Evolutionary conservation across 2,797 vertebrate species (phyloP).

Genomic region (Xiphorhynchus erythropygius): DNA sequence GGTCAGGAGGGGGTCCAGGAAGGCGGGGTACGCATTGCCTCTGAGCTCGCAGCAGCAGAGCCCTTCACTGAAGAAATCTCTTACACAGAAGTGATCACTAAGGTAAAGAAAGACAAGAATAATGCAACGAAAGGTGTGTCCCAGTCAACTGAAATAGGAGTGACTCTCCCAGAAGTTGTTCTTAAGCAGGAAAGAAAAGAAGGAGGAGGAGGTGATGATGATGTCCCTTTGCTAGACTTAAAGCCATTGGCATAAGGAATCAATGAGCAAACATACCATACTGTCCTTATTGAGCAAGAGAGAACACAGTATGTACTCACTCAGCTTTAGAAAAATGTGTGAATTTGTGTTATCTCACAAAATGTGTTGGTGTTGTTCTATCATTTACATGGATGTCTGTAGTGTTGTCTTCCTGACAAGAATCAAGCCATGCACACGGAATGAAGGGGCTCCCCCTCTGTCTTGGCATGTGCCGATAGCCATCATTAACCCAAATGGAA

Average conservation of each 20-base stretch:
- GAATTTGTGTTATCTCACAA: neutral
- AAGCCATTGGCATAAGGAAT: constrained; percentile 85
- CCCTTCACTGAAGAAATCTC: constrained; percentile 81
- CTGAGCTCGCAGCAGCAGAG: constrained; percentile 75
- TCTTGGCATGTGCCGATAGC: neutral
- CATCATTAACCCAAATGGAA: neutral
- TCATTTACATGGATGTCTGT: neutral
- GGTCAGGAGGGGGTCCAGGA: constrained; percentile 86
- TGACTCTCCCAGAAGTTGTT: constrained; percentile 63
- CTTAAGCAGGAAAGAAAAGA: constrained; percentile 78
- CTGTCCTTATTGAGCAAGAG: neutral
- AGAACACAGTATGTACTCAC: neutral
- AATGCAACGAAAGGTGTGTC: constrained; percentile 60
- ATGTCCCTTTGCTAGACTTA: constrained; percentile 84
- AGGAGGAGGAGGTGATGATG: constrained; percentile 79
- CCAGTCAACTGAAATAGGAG: constrained; percentile 62
- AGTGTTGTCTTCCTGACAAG: neutral
- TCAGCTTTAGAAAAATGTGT: constrained; percentile 11
- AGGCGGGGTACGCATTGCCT: constrained; percentile 11
- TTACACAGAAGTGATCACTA: constrained; percentile 83
- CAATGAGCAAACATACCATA: neutral
- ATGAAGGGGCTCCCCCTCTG: neutral
- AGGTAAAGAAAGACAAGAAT: constrained; percentile 83
- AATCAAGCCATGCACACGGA: neutral
- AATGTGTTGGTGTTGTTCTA: neutral